A percentile compares a stretch with the other conserved stretches of the same genome.
phyloP scores from a whole-genome alignment of 1,140 invertebrate species.

The Ceratina calcarata region DNA sequence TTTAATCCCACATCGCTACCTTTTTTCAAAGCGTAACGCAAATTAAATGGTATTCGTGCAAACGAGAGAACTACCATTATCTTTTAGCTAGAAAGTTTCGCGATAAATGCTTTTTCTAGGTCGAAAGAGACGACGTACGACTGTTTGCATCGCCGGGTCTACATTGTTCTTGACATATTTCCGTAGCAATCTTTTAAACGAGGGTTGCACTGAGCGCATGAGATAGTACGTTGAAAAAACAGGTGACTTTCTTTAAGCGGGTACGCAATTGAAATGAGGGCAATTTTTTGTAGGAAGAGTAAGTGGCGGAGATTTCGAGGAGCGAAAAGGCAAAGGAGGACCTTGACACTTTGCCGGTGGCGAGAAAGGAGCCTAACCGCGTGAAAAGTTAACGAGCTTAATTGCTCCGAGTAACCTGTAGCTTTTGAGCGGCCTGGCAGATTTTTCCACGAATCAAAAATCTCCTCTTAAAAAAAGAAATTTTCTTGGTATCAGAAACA shows the following conservation, averaged over 20 bases:
- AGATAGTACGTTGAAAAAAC: neutral
- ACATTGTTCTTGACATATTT: too few relatives aligned
- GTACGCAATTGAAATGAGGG: neutral
- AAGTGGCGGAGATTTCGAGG: neutral
- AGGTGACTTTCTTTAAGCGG: too few relatives aligned
- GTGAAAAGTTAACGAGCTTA: conserved; percentile 21
- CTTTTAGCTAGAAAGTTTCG: neutral
- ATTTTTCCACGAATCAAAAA: too few relatives aligned
- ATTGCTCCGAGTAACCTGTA: neutral
- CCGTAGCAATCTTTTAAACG: too few relatives aligned
- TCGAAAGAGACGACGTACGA: too few relatives aligned
- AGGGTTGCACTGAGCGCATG: too few relatives aligned
- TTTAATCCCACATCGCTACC: neutral
- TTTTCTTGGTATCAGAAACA: neutral
- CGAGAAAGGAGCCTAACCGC: neutral
- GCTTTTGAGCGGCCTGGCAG: neutral
- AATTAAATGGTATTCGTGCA: neutral
- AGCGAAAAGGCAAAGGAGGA: neutral
- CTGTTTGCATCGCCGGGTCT: too few relatives aligned
- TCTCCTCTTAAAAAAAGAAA: too few relatives aligned
- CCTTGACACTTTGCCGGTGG: conserved; percentile 7
- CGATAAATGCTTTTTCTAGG: too few relatives aligned
- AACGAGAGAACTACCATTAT: neutral
- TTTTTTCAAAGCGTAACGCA: neutral
- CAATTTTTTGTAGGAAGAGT: neutral